A percentile compares a stretch with the other conserved stretches of the same genome.
Conservation (phyloP, 1,140 invertebrate genomes). For the Marisa cornuarietis region DNA sequence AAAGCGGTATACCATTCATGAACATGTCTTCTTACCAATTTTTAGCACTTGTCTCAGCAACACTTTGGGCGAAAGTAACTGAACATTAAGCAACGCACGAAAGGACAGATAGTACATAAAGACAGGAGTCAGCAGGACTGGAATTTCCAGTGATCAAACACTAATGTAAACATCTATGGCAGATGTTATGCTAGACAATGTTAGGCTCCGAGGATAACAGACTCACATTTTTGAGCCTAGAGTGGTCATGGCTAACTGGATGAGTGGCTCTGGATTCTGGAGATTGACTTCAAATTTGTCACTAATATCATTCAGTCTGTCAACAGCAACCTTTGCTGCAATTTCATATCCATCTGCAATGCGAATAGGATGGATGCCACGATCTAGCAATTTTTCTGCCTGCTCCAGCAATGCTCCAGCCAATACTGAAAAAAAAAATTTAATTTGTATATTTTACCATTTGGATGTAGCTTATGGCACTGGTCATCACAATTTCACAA, state of each 20-base stretch:
- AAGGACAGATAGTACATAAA: no score
- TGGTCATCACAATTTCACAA: no score
- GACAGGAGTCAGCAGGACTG: no score
- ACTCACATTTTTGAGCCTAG: constrained; percentile 97
- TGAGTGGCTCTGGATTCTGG: constrained; percentile 84
- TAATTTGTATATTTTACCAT: neutral
- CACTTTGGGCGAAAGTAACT: no score
- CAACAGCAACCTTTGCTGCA: constrained; percentile 89
- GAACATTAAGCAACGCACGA: no score
- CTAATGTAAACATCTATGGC: no score
- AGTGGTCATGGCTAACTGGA: constrained; percentile 97
- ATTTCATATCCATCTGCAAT: constrained; percentile 99
- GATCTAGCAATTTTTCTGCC: constrained; percentile 90
- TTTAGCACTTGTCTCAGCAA: no score
- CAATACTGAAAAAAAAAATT: constrained; percentile 70
- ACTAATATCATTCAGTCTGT: constrained; percentile 88
- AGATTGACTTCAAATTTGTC: constrained; percentile 87
- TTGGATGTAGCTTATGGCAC: no score
- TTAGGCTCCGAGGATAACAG: neutral
- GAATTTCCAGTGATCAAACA: no score
- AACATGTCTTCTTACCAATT: no score
- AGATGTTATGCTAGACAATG: no score
- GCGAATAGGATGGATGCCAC: constrained; percentile 98
- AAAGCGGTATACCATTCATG: no score
- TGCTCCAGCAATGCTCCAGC: constrained; percentile 95